Percentiles rank a stretch among this genome's conserved stretches.
These are phyloP conservation scores for Diploscapter pachys DNA, from an alignment of 1,140 invertebrate species.

Conservation along the genomic window DNA sequence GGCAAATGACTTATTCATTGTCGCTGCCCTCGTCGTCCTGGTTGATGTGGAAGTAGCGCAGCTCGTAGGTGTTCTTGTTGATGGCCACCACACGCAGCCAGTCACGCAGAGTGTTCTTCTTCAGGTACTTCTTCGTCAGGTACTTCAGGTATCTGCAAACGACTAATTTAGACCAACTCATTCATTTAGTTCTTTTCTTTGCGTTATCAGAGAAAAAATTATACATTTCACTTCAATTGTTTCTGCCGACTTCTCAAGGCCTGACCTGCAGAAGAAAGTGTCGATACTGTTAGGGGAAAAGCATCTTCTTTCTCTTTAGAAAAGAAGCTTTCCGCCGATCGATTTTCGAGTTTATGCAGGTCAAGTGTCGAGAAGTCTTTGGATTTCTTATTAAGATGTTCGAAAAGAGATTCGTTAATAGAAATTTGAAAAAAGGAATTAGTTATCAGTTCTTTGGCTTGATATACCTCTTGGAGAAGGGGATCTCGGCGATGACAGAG, in stretches of 20 bases:
- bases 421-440: background rate
- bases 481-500: slow-evolving; percentile 78
- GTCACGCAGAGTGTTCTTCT: slow-evolving; percentile 96
- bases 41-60: slow-evolving; percentile 99
- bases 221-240: no score
- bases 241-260: no score
- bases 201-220: background rate
- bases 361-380: no score
- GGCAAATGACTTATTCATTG: slow-evolving; percentile 65
- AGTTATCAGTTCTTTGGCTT: no score
- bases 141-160: slow-evolving; percentile 82
- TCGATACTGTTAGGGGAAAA: no score
- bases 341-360: no score
- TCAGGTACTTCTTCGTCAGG: slow-evolving; percentile 97
- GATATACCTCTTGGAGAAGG: slow-evolving; percentile 80
- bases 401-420: background rate
- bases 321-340: no score
- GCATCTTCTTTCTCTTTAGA: no score
- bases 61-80: slow-evolving; percentile 89
- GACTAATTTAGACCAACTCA: no score
- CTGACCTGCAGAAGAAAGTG: no score
- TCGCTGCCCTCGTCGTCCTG: slow-evolving; percentile 89
- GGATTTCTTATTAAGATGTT: no score
- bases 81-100: slow-evolving; percentile 97
- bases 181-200: background rate